Base-by-base conservation (phyloP, 2,797 vertebrate genomes). In the Girardinus metallicus region DNA sequence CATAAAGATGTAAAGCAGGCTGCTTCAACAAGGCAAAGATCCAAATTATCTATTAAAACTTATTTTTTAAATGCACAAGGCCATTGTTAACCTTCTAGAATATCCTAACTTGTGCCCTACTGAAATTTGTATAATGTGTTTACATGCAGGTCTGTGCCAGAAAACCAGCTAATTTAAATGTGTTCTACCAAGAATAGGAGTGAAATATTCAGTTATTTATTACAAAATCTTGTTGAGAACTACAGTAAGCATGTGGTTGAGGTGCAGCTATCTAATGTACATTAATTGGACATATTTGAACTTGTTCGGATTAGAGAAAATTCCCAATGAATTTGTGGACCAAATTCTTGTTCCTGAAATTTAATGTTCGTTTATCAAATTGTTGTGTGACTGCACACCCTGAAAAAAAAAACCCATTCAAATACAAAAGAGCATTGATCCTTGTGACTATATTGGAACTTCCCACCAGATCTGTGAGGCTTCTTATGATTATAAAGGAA, bases 271-370 rank as follows among this genome's bases (percentile, higher is more conserved):
- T n/a, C 6, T 29, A 46, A 70, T 1, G 39, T 70, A n/a, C 39
- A 15, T 43, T 70, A 43, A n/a, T 8, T 13, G 23, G 23, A 43
- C n/a, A 70, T 70, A n/a, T 70, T 70, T 43, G 23, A 70, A 26
- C 68, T 5, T 71, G 12, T 44, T 13, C 1, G 39, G 68, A 29
- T 43, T 70, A 70, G 12, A 70, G 39, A 43, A 70, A 43, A n/a
- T 70, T 72, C 68, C 8, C 68, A 46, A 72, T 46, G 12, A 71
- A 71, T 43, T 3, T 13, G 6, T 44, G 41, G 0, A n/a, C 23
- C 23, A 68, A 71, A 29, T 72, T 72, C 23, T 70, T 70, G 64
- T 41, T n/a, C 29, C 6, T 44, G 26, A 72, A 72, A 71, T 44
- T 9, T n/a, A 44, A 16, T 26, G 13, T 44, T 12, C 6, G 8